Base-by-base conservation (phyloP, 2,888 invertebrate genomes). In the Mellilla xanthometata region DNA sequence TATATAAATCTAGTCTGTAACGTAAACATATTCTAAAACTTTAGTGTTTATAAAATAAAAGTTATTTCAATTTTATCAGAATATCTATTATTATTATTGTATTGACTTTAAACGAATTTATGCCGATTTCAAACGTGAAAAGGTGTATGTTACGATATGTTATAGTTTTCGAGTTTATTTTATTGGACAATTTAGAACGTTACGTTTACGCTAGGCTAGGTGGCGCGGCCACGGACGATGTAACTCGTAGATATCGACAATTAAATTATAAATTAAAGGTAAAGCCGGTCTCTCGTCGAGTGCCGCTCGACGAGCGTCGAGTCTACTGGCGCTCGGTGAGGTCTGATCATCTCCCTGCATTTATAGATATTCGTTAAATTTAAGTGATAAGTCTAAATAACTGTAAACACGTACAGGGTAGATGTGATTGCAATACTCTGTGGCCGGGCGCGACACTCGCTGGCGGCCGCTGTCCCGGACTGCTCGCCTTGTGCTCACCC, bases 351-450 rank as follows among this genome's bases (percentile, higher is more conserved):
- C 54, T 72, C 66, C 64, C 62, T 56, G 57, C 76, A 76, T 73
- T 79, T 65, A 72, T 83, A 81, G 80, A 72, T 80, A 81, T 68
- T 78, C 77, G 80, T 82, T 84, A 76, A 76, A 69, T 65, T 69
- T 80, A 77, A 75, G 71, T 82, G 6, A 24, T 24, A 82, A 82
- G 76, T 78, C 77, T 82, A 76, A 52, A 81, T 82, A 84, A 83
- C 76, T 83, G 81, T 81, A 77, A 84, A 77, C 81, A 81, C 83
- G 87, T 88, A 88, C 89, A 89, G 89, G 89, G 89, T 89, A 89
- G 89, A 81, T 83, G 81, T 81, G 75, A 73, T 71, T 81, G 76
- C 81, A 80, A 77, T 82, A 84, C 85, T 82, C 86, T 87, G 87
- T 85, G 66, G 68, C 83, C 81, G 84, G 79, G 74, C 64, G 76